These are phyloP conservation scores for Crossocerus cetratus DNA, from an alignment of 2,888 invertebrate species.

Conservation along the genomic window DNA sequence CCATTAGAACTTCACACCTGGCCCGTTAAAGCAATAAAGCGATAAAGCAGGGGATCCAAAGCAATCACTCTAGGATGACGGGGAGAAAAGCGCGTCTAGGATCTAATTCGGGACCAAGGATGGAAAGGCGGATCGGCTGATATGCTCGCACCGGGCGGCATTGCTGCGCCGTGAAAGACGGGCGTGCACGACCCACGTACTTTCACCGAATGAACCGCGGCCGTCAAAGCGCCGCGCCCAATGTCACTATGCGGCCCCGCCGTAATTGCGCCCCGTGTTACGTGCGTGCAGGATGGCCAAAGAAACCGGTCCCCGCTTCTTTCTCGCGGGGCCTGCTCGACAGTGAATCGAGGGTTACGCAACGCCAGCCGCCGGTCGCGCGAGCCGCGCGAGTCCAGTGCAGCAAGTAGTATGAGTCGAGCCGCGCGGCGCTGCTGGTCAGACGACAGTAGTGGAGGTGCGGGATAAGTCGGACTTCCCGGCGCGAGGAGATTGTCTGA, in stretches of 20 bases:
- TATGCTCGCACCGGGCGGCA: not conserved
- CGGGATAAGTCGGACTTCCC: no score
- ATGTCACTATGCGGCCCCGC: constrained; percentile 60
- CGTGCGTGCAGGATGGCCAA: constrained; percentile 32
- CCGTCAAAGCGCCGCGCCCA: constrained; percentile 62
- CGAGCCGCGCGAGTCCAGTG: no score
- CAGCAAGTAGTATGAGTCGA: no score
- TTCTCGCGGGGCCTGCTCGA: constrained; percentile 19
- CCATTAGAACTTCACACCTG: no score
- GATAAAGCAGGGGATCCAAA: not conserved
- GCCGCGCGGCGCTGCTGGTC: no score
- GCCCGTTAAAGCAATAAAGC: no score
- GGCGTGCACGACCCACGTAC: constrained; percentile 32
- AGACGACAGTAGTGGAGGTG: no score
- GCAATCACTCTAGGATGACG: not conserved
- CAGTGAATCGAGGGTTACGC: constrained; percentile 14
- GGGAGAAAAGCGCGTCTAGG: not conserved
- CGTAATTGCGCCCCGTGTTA: constrained; percentile 59
- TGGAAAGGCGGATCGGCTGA: not conserved
- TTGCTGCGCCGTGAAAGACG: not conserved
- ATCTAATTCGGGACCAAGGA: constrained; percentile 9
- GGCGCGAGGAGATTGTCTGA: no score
- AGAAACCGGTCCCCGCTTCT: constrained; percentile 54
- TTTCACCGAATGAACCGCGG: constrained; percentile 62
- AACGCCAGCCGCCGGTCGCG: no score